Conservation (phyloP, 2,888 invertebrate species). For the Myopa tessellatipennis region DNA sequence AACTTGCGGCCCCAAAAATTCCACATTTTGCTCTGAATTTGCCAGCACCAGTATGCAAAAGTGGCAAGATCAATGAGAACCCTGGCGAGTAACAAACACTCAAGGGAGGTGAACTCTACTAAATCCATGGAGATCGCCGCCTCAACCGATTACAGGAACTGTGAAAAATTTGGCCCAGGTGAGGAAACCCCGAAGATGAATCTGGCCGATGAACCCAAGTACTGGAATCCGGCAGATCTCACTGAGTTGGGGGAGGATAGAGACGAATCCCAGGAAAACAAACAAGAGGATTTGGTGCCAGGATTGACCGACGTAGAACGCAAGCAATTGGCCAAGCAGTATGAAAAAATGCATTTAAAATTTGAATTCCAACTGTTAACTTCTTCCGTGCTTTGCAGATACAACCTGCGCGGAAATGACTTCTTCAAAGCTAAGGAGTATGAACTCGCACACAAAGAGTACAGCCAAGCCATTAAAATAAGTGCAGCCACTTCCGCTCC, state of each 20-base stretch:
- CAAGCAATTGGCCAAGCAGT: slow-evolving; percentile 73
- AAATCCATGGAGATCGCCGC: slow-evolving; percentile 66
- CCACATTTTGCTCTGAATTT: too few species aligned
- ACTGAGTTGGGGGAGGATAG: slow-evolving; percentile 46
- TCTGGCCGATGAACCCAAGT: slow-evolving; percentile 71
- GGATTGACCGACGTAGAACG: slow-evolving; percentile 66
- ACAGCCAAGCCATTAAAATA: slow-evolving; percentile 73
- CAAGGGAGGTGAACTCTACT: background rate
- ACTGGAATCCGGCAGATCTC: slow-evolving; percentile 43
- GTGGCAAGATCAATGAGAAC: slow-evolving; percentile 50
- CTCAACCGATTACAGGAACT: slow-evolving; percentile 77
- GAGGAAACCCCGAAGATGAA: slow-evolving; percentile 76
- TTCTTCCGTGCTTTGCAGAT: slow-evolving; percentile 57
- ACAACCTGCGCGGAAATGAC: slow-evolving; percentile 79
- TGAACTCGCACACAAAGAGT: slow-evolving; percentile 74
- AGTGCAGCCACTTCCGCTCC: slow-evolving; percentile 70
- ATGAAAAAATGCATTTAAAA: background rate
- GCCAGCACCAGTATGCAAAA: slow-evolving; percentile 61
- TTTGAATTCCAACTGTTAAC: background rate
- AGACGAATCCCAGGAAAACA: slow-evolving; percentile 15
- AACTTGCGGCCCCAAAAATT: too few species aligned
- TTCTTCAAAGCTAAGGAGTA: slow-evolving; percentile 76
- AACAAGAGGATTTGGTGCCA: slow-evolving; percentile 44
- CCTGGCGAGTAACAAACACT: background rate
- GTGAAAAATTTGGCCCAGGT: slow-evolving; percentile 82